These are phyloP conservation scores for Tinamus guttatus DNA, from an alignment of 2,113 vertebrate species.

Conservation along the genomic window DNA sequence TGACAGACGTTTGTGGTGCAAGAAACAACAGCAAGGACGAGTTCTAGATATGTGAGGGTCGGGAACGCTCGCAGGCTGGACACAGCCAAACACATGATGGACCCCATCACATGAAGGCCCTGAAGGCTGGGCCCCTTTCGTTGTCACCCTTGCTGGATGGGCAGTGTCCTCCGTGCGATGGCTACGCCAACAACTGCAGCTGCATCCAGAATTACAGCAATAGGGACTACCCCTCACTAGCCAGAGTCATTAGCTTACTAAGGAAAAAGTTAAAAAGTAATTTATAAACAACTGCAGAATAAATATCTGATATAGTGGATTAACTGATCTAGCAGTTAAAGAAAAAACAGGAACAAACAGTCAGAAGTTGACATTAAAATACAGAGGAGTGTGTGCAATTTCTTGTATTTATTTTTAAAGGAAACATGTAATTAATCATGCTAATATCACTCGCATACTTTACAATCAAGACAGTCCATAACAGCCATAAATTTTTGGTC, in stretches of 20 bases:
- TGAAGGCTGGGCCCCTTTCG: neutral
- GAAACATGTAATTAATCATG: neutral
- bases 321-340: neutral
- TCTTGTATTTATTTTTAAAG: neutral
- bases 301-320: neutral
- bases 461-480: neutral
- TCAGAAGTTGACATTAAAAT: neutral
- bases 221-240: neutral
- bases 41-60: rapidly evolving
- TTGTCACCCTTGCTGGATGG: neutral
- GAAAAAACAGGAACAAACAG: neutral
- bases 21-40: neutral
- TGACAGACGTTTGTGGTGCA: neutral
- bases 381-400: neutral
- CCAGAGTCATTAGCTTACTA: neutral
- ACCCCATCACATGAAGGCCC: neutral
- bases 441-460: neutral
- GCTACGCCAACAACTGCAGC: neutral
- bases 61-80: neutral
- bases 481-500: neutral
- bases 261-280: neutral
- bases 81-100: neutral
- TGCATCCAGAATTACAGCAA: neutral
- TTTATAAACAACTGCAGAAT: neutral
- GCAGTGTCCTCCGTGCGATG: neutral